A percentile compares a stretch with the other conserved stretches of the same genome.
phyloP scores from a whole-genome alignment of 1,140 invertebrate species.

The Drosophila varians region DNA sequence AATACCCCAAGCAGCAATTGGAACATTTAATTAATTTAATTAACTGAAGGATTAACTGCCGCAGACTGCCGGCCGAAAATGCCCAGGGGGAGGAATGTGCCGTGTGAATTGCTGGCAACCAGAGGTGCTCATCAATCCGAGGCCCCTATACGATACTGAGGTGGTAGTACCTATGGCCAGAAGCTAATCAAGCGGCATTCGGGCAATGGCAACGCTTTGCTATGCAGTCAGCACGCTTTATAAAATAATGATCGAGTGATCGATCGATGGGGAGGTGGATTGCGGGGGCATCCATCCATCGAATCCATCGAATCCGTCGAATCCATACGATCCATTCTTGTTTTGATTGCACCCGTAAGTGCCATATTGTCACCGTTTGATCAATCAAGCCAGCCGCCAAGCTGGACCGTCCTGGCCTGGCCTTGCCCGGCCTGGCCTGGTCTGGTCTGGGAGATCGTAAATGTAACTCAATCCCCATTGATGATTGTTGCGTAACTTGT shows the following conservation, averaged over 20 bases:
- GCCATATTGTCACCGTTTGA: conserved; percentile 82
- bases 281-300: conserved; percentile 7
- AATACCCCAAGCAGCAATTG: conserved; percentile 61
- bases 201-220: conserved; percentile 74
- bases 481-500: conserved; percentile 78
- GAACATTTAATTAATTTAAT: conserved; percentile 78
- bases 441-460: conserved; percentile 54
- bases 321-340: conserved; percentile 20
- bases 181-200: conserved; percentile 74
- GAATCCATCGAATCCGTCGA: not conserved
- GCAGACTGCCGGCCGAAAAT: conserved; percentile 36
- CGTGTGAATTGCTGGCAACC: conserved; percentile 31
- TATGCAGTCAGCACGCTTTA: conserved; percentile 81
- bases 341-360: conserved; percentile 78
- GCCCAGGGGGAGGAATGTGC: conserved; percentile 49
- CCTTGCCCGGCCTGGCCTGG: not conserved
- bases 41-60: conserved; percentile 69
- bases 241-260: conserved; percentile 68
- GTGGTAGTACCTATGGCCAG: not conserved
- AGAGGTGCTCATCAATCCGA: conserved; percentile 40
- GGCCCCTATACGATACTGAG: conserved; percentile 1
- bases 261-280: conserved; percentile 1
- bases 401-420: conserved; percentile 10
- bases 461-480: conserved; percentile 80
- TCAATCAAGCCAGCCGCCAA: conserved; percentile 73